A percentile compares a stretch with the other conserved stretches of the same genome.
These are phyloP conservation scores for Gallinago stenura DNA, from an alignment of 2,797 vertebrate species.

Conservation along the genomic window DNA sequence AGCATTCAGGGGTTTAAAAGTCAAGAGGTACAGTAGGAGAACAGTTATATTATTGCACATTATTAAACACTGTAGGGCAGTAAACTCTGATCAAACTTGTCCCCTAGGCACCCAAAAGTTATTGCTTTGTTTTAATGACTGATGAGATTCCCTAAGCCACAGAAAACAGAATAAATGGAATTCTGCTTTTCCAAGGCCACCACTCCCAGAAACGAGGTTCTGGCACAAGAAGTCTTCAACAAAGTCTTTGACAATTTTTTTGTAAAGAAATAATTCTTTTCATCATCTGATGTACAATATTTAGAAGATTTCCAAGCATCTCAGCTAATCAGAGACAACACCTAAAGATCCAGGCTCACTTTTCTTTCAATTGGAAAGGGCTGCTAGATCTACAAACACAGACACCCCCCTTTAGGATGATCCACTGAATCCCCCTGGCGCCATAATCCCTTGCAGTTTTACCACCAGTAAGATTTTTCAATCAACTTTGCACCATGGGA, in stretches of 20 bases:
- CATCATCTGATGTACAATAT: background rate
- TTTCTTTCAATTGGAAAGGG: background rate
- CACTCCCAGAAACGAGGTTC: background rate
- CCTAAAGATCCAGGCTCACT: background rate
- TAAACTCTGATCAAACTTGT: background rate
- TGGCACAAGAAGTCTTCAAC: background rate
- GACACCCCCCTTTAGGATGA: background rate
- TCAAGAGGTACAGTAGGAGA: background rate
- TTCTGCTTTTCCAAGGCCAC: background rate
- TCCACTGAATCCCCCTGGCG: background rate
- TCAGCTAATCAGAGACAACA: background rate
- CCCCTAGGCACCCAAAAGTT: background rate
- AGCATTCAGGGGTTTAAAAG: background rate
- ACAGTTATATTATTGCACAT: background rate
- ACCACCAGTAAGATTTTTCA: background rate
- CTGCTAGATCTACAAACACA: background rate
- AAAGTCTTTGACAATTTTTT: background rate
- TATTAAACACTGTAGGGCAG: background rate
- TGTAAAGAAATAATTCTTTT: background rate
- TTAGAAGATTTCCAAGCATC: background rate
- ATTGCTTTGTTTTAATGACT: background rate
- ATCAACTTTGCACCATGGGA: background rate
- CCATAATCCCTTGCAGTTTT: background rate
- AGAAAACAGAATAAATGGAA: background rate
- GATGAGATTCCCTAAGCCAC: background rate